Base-by-base conservation (phyloP, 2,888 invertebrate genomes). In the Ceriagrion tenellum region DNA sequence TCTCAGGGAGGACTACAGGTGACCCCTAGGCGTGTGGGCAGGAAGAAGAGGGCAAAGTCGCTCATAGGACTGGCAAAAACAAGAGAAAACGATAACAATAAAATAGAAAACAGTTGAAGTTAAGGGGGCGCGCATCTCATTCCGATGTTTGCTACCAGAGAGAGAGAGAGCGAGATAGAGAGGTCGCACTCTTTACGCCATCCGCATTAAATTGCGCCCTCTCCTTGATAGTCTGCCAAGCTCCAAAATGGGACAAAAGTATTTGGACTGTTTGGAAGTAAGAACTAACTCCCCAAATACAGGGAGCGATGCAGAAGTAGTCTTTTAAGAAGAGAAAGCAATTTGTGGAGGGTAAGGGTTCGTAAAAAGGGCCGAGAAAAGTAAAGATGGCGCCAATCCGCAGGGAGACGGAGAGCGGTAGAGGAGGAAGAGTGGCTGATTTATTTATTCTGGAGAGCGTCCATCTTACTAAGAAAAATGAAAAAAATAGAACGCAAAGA, bases 391-490 rank as follows among this genome's bases (percentile, higher is more conserved):
- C 23, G 55, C 55, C 20, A n/a, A 89, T 40, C 63, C 12, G 63
- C 59, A 63, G 63, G 59, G 91, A 40, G 63, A 63, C 30, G 40
- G 30, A 40, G 90, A 35, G 90, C 12, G 26, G 56, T 56, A 56
- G 30, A 20, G 4, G 30, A 0, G 90, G 55, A 90, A 91, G 40
- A 91, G 40, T 55, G 69, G 69, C 81, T n/a, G n/a, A 93, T 93
- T 93, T 93, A 93, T 93, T 40, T 69, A 47, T 55, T 26, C n/a
- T 74, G 74, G 74, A 74, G 26, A 55, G n/a, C 63, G 63, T 93
- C 69, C 93, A 74, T 93, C 93, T 74, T 69, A 20, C 69, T 69
- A 40, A 81, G 35, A 81, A 81, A 81, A 81, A 81, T 35, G 35
- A 35, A 35, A 35, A 12, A 81, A n/a, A n/a, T n/a, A n/a, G 35